These are phyloP conservation scores for Sphaerophoria taeniata DNA, from an alignment of 2,888 invertebrate genomes.

Conservation along the genomic window DNA sequence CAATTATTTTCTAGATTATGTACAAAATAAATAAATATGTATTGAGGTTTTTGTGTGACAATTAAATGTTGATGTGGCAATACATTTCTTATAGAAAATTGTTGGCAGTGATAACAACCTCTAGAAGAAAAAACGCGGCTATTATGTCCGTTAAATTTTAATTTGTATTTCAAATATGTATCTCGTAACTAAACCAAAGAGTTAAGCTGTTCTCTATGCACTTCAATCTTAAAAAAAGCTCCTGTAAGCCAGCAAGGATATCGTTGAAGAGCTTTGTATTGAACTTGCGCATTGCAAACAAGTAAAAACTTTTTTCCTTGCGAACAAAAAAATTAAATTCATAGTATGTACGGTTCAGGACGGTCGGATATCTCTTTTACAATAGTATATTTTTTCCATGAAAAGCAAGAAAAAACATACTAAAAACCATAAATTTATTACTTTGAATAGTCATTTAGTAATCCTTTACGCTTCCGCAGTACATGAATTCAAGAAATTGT, in stretches of 20 bases:
- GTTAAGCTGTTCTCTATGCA: slow-evolving; percentile 25
- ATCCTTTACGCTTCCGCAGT: slow-evolving; percentile 5
- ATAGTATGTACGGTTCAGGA: slow-evolving; percentile 57
- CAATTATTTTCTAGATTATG: no score
- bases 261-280: slow-evolving; percentile 30
- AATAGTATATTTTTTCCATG: slow-evolving; percentile 10
- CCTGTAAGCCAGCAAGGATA: slow-evolving; percentile 32
- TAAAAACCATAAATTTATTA: not conserved
- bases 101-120: no score
- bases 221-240: slow-evolving; percentile 33
- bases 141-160: no score
- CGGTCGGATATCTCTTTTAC: slow-evolving; percentile 37
- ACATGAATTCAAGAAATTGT: not conserved
- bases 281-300: slow-evolving; percentile 57
- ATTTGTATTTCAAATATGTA: not conserved
- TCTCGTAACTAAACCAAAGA: slow-evolving; percentile 27
- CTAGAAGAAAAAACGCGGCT: no score
- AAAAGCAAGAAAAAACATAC: not conserved
- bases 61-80: no score
- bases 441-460: not conserved
- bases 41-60: no score
- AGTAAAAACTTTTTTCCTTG: slow-evolving; percentile 52
- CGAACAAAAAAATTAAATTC: slow-evolving; percentile 38
- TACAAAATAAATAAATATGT: no score
- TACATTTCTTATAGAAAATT: no score